Percentiles rank a stretch among this genome's conserved stretches.
Conservation (phyloP, 2,797 vertebrate species). For the Anguilla anguilla region DNA sequence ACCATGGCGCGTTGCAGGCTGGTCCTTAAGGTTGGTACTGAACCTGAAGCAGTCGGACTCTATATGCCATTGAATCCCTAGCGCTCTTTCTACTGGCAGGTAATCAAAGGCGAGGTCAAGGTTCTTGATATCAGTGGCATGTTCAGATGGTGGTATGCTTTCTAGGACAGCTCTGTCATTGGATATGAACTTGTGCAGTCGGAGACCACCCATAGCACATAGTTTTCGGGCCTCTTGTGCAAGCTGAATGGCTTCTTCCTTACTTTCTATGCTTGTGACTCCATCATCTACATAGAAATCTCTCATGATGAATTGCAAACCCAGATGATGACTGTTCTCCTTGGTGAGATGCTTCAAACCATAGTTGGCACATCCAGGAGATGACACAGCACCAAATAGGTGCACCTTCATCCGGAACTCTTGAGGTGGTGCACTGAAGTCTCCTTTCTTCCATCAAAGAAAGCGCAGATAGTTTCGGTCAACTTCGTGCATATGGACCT, state of each 20-base stretch:
- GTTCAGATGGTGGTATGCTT: not conserved
- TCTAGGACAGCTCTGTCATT: not conserved
- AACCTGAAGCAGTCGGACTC: conserved; percentile 28
- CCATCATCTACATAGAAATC: not conserved
- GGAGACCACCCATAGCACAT: not conserved
- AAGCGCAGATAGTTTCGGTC: conserved; percentile 35
- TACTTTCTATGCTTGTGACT: not conserved
- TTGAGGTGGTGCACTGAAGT: conserved; percentile 16
- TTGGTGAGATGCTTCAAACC: not conserved
- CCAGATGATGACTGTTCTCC: not conserved
- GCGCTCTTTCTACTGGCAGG: conserved; percentile 22
- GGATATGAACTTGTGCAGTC: conserved; percentile 1
- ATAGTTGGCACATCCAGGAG: not conserved
- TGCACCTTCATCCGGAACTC: conserved; percentile 29
- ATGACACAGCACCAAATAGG: not conserved
- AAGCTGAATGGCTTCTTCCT: conserved; percentile 14
- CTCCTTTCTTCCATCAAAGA: conserved; percentile 39
- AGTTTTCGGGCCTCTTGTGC: conserved; percentile 34
- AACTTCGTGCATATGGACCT: conserved; percentile 12
- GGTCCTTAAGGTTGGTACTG: conserved; percentile 5
- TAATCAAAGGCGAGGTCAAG: not conserved
- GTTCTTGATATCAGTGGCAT: not conserved
- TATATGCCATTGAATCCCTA: conserved; percentile 29
- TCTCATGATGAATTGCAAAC: not conserved
- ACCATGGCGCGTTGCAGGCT: conserved; percentile 16